These are phyloP conservation scores for Chelonoidis abingdonii DNA, from an alignment of 2,113 vertebrate species.

Conservation along the genomic window DNA sequence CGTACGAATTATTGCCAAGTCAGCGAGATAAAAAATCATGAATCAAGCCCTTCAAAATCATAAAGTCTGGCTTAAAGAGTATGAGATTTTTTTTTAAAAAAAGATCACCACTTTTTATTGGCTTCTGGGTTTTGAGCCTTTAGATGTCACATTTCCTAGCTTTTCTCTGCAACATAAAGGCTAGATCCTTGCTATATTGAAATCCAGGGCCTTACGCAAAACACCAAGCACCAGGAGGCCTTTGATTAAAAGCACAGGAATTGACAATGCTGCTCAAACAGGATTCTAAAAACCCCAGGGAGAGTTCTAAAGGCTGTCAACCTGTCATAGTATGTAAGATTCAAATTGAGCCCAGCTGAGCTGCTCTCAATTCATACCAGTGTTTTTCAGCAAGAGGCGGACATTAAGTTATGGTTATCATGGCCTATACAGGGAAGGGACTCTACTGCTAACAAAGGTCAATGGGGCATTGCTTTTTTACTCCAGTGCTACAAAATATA, in stretches of 20 bases:
- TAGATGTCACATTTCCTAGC: background rate
- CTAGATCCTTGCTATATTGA: conserved; percentile 35
- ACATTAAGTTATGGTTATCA: conserved; percentile 54
- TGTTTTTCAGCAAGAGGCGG: conserved; percentile 41
- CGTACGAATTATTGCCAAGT: background rate
- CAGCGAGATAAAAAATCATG: background rate
- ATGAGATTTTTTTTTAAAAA: background rate
- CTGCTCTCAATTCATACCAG: conserved; percentile 34
- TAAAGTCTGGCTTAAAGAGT: accelerated
- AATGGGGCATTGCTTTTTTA: conserved; percentile 43
- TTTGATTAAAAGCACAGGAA: conserved; percentile 52
- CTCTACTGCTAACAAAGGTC: conserved; percentile 32
- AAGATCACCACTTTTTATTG: background rate
- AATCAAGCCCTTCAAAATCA: conserved; percentile 20
- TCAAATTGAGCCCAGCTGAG: background rate
- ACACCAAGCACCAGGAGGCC: accelerated
- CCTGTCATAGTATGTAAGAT: background rate
- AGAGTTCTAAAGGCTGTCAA: background rate
- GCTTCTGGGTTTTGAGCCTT: background rate
- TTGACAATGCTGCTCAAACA: background rate
- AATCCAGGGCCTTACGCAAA: background rate
- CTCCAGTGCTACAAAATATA: conserved; percentile 42
- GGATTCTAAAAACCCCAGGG: conserved; percentile 45
- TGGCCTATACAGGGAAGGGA: conserved; percentile 41
- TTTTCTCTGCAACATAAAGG: background rate